These are phyloP conservation scores for Xylocopa sonorina DNA, from an alignment of 1,140 invertebrate genomes.

Conservation along the genomic window DNA sequence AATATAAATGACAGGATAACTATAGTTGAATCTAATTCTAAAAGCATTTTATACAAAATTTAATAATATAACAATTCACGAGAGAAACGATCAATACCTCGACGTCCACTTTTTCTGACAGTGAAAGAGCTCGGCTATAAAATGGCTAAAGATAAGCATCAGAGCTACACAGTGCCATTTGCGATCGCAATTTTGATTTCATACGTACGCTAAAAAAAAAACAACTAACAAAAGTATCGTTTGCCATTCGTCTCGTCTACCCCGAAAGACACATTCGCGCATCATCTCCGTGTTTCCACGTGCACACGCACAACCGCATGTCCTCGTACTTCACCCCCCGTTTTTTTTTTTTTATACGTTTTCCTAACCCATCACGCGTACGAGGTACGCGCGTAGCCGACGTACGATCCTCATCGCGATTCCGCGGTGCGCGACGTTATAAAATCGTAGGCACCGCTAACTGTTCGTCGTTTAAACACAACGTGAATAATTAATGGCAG, in stretches of 20 bases:
- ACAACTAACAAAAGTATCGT: background rate
- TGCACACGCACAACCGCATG: too few species aligned
- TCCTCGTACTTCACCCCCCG: too few species aligned
- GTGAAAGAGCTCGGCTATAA: background rate
- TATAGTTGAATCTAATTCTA: too few species aligned
- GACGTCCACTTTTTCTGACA: background rate
- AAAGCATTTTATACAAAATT: too few species aligned
- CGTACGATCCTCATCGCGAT: conserved; percentile 60
- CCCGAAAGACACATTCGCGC: background rate
- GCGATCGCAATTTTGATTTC: background rate
- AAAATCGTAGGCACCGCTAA: conserved; percentile 57
- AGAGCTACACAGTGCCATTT: background rate
- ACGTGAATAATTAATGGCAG: conserved; percentile 68
- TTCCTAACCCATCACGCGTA: background rate
- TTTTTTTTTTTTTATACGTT: background rate
- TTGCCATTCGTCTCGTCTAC: background rate
- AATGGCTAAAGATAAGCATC: background rate
- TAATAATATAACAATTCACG: too few species aligned
- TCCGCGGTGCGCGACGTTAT: conserved; percentile 54
- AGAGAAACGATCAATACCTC: too few species aligned
- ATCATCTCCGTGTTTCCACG: too few species aligned
- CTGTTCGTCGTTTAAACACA: conserved; percentile 56
- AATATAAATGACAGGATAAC: too few species aligned
- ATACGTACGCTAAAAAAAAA: too few species aligned
- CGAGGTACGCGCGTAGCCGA: conserved; percentile 27